These are phyloP conservation scores for Gymnothorax javanicus DNA, from an alignment of 2,797 vertebrate genomes.

Conservation along the genomic window DNA sequence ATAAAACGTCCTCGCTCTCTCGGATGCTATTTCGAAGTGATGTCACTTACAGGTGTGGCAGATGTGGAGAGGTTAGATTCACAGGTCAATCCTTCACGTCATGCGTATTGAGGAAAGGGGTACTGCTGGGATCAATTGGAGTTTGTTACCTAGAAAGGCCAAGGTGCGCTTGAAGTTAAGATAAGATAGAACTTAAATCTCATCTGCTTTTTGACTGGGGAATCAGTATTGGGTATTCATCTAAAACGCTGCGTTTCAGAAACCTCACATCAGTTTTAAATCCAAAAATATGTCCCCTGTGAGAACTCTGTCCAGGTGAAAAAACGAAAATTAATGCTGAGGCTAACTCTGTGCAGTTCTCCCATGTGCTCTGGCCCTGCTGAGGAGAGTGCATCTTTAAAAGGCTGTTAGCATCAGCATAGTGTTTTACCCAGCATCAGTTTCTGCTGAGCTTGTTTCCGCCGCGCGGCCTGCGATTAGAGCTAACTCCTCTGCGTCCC, in stretches of 20 bases:
- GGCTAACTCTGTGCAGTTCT: not conserved
- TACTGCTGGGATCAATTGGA: not conserved
- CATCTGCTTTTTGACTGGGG: not conserved
- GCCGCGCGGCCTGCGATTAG: constrained; percentile 48
- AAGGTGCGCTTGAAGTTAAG: not conserved
- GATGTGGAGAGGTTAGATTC: too few species aligned
- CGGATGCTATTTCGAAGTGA: too few species aligned
- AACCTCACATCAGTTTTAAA: not conserved
- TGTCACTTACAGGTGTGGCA: too few species aligned
- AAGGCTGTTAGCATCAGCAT: not conserved
- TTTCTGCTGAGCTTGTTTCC: constrained; percentile 32
- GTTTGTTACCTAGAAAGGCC: not conserved
- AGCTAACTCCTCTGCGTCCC: constrained; percentile 45
- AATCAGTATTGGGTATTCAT: not conserved
- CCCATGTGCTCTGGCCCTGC: not conserved
- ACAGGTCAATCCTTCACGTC: too few species aligned
- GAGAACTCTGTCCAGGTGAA: not conserved
- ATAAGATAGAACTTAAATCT: too few species aligned
- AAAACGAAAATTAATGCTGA: not conserved
- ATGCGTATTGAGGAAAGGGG: too few species aligned
- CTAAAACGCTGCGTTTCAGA: not conserved
- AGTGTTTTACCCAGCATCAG: constrained; percentile 26
- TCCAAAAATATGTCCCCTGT: not conserved
- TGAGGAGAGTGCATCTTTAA: not conserved
- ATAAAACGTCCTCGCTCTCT: too few species aligned